Evolutionary conservation across 2,113 vertebrate genomes (phyloP).

Genomic region (Chlamydotis undulata): DNA sequence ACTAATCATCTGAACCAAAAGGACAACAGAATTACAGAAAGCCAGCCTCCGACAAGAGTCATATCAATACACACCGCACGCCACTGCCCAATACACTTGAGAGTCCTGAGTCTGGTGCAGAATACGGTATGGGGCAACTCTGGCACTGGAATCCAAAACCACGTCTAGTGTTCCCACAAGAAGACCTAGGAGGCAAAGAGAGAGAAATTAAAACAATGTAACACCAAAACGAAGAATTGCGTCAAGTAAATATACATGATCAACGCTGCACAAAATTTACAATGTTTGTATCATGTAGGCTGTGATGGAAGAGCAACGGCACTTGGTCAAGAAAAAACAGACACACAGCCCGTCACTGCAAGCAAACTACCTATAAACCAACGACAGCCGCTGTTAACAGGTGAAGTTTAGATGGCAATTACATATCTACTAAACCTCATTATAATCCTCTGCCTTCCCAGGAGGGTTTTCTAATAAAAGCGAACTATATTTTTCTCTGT

Average conservation of each 20-base stretch:
- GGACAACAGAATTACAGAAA: background rate
- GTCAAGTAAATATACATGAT: background rate
- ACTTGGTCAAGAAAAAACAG: background rate
- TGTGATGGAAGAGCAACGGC: background rate
- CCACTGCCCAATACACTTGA: constrained; percentile 94
- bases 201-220: background rate
- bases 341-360: background rate
- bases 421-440: background rate
- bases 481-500: background rate
- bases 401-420: background rate
- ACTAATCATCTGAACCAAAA: background rate
- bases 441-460: background rate
- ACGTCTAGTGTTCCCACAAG: constrained; percentile 96
- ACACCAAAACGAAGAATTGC: background rate
- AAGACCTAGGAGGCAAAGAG: constrained; percentile 78
- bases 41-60: background rate
- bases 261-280: background rate
- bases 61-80: constrained; percentile 83
- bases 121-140: constrained; percentile 95
- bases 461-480: background rate
- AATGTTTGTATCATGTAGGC: rapidly evolving
- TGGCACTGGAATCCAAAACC: constrained; percentile 95
- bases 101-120: constrained; percentile 95
- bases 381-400: background rate
- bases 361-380: background rate